Percentiles rank a stretch among this genome's conserved stretches.
These are phyloP conservation scores for human (Homo sapiens) DNA, from an alignment of 2,113 vertebrate genomes.

Conservation along the genomic window DNA sequence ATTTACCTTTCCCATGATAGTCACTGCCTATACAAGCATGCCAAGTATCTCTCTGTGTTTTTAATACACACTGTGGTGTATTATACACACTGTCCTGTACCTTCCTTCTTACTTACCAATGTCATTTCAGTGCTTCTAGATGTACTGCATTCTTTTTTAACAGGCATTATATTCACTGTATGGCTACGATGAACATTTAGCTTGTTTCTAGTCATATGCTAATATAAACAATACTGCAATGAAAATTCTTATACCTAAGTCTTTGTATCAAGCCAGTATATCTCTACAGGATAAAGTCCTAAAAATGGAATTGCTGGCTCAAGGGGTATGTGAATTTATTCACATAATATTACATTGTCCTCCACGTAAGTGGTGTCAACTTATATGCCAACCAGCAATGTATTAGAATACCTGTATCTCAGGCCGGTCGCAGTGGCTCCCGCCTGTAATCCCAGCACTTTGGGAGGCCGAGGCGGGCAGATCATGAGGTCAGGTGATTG, in stretches of 20 bases:
- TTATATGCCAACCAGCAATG: background rate
- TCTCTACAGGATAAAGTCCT: background rate
- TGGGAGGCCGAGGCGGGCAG: no score
- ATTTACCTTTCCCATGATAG: background rate
- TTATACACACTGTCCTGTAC: background rate
- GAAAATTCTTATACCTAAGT: slow-evolving; percentile 26
- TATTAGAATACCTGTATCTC: background rate
- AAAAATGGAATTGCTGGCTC: slow-evolving; percentile 23
- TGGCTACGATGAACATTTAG: background rate
- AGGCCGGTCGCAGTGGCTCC: no score
- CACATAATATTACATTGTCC: background rate
- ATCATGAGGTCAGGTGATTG: no score
- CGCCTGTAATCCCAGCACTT: no score
- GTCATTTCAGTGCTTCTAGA: background rate
- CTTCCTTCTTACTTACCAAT: background rate
- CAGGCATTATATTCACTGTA: background rate
- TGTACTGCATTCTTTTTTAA: background rate
- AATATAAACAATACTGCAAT: background rate
- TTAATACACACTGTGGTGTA: background rate
- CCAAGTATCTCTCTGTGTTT: background rate
- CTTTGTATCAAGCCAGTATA: background rate
- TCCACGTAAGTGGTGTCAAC: background rate
- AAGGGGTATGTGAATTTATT: background rate
- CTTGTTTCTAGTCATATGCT: background rate
- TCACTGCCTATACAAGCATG: background rate